Conservation (phyloP, 1,140 invertebrate species). For the Teleogryllus occipitalis region DNA sequence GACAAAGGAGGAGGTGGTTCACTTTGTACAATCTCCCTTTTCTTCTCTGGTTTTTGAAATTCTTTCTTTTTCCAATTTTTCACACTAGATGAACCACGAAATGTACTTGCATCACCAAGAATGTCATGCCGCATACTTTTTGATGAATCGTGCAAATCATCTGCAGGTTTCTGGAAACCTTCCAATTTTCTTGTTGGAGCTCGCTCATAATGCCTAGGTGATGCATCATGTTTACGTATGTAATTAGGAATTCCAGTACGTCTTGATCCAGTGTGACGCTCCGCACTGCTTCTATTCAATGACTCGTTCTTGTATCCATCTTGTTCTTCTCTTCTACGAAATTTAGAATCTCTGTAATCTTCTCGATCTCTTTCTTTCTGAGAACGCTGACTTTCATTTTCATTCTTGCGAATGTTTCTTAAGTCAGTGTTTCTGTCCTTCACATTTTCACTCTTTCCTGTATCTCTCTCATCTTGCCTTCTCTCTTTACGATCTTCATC, state of each 20-base stretch:
- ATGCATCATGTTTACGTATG: background rate
- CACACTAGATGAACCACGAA: too few relatives aligned
- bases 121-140: background rate
- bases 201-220: background rate
- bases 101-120: background rate
- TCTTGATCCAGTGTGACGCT: background rate
- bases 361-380: background rate
- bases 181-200: background rate
- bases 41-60: background rate
- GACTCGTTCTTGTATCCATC: background rate
- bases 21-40: background rate
- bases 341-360: background rate
- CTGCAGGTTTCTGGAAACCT: background rate
- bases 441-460: background rate
- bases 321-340: background rate
- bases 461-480: background rate
- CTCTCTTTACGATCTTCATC: background rate
- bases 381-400: background rate
- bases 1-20: background rate
- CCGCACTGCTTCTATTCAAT: background rate
- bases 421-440: background rate
- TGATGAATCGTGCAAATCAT: background rate
- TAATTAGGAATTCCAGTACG: background rate
- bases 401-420: background rate
- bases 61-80: constrained; percentile 6